phyloP scores from a whole-genome alignment of 2,888 invertebrate species.

The Cacoxenus indagator region DNA sequence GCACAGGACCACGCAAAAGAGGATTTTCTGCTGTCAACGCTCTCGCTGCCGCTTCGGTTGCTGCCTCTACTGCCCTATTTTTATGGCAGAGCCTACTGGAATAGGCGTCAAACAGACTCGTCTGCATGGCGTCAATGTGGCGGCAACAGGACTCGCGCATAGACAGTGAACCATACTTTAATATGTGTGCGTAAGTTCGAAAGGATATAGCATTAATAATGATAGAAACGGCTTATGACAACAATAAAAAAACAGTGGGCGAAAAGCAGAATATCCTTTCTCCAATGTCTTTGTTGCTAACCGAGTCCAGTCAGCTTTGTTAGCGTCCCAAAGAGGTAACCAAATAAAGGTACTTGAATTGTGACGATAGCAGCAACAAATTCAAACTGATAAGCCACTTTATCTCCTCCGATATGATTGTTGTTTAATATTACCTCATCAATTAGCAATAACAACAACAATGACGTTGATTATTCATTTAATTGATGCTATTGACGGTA shows the following conservation, averaged over 20 bases:
- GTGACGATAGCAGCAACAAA: no score
- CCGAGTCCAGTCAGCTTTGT: no score
- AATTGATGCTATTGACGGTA: not conserved
- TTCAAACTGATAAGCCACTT: not conserved
- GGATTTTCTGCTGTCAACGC: no score
- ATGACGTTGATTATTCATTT: not conserved
- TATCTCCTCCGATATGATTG: not conserved
- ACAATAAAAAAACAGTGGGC: not conserved
- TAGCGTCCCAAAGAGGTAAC: no score
- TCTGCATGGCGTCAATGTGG: slow-evolving; percentile 43
- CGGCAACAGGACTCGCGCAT: no score
- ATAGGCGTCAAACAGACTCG: slow-evolving; percentile 48
- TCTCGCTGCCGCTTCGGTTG: not conserved
- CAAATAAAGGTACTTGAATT: no score
- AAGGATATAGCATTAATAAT: not conserved
- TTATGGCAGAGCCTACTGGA: slow-evolving; percentile 7
- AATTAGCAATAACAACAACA: not conserved
- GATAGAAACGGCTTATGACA: not conserved
- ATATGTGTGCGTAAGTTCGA: not conserved
- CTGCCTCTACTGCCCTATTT: not conserved
- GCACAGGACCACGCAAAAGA: not conserved
- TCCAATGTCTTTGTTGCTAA: no score
- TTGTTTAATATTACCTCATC: slow-evolving; percentile 1
- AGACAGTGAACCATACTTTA: not conserved
- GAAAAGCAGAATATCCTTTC: no score